Evolutionary conservation across 2,797 vertebrate species (phyloP).

Genomic region (Hylomyscus alleni): DNA sequence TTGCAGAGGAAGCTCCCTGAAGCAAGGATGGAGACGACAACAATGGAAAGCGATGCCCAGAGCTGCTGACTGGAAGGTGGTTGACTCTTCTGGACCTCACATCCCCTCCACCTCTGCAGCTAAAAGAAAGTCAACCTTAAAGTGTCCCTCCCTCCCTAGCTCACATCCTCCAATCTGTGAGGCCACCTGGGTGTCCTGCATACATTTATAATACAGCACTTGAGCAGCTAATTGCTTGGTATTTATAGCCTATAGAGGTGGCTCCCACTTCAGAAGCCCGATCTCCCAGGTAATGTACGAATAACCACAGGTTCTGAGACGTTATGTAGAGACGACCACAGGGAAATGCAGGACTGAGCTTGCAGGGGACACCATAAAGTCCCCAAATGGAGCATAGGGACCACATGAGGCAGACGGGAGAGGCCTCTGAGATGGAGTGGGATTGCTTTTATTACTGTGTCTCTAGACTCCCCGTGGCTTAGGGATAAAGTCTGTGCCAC

Average conservation of each 20-base stretch:
- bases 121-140: conserved; percentile 30
- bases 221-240: conserved; percentile 87
- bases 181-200: conserved; percentile 41
- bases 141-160: not conserved
- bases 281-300: conserved; percentile 87
- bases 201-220: conserved; percentile 78
- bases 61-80: not conserved
- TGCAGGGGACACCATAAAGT: conserved; percentile 88
- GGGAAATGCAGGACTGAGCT: conserved; percentile 86
- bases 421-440: fast-evolving
- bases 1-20: not conserved
- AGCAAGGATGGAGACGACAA: not conserved
- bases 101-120: not conserved
- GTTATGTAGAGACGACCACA: conserved; percentile 85
- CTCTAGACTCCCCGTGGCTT: conserved; percentile 2
- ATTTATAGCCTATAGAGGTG: conserved; percentile 88
- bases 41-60: not conserved
- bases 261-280: conserved; percentile 84
- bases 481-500: not conserved
- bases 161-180: conserved; percentile 46
- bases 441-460: conserved; percentile 18
- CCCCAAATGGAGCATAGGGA: conserved; percentile 85
- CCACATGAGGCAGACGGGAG: conserved; percentile 74
- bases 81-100: not conserved
- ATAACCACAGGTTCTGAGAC: conserved; percentile 88